Evolutionary conservation across 2,113 vertebrate genomes (phyloP), one percentile per base, ranked within the genome.

Genomic region (Gnathonemus echidnorhynchus): DNA sequence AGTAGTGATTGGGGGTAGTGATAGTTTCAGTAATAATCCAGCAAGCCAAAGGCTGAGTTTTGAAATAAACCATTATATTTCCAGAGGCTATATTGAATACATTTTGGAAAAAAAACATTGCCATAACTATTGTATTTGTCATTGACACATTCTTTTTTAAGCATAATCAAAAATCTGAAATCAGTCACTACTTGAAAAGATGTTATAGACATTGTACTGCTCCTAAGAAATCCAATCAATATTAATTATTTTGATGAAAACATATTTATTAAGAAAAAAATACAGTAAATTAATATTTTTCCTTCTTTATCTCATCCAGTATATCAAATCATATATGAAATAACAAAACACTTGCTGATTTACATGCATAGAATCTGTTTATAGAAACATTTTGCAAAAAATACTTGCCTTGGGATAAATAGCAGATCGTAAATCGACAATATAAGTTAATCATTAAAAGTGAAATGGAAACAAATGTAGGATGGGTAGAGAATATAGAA

Each of bases 391-490:
- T 66, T 31, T 31, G n/a, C n/a, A 66, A 66, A 11, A 66, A 31
- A 66, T 70, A 70, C n/a, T 70, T 70, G 10, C 62, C 9, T 70
- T 70, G 62, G 62, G 27, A 70, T 70, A 11, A 13, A 70, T 27
- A 70, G 10, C 62, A 70, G 10, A 70, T 70, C 31, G 62, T 4
- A 31, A 70, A 70, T 31, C n/a, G 10, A 70, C 62, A 70, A 70
- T 70, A 70, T 66, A 70, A 46, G 50, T 77, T 70, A 86, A 89
- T 91, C 84, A 91, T 35, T 74, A 39, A 17, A n/a, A 53, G 86
- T 42, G 27, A 31, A 70, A 70, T 31, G 27, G 27, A 70, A 66
- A 66, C 58, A 66, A 66, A 70, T 31, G 27, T 31, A 35, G 19
- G 46, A 17, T n/a, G 46, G 39, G 49, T 35, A 31, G 50, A 13